These are phyloP conservation scores for Carcina quercana DNA, from an alignment of 2,888 invertebrate species.

Conservation along the genomic window DNA sequence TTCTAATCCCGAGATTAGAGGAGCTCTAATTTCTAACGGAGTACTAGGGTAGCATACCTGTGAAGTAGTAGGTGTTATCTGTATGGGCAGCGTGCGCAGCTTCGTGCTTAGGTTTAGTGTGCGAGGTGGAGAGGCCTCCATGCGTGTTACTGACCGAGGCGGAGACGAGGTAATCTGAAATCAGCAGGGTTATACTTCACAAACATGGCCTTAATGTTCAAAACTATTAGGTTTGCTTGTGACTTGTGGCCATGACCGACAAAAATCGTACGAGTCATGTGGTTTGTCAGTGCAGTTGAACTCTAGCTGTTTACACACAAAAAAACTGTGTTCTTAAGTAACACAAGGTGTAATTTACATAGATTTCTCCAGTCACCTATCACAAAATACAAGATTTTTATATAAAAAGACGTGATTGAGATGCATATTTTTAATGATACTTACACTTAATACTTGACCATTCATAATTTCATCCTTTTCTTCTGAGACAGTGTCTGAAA, in stretches of 20 bases:
- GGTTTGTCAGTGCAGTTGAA: no score
- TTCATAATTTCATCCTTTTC: slow-evolving; percentile 54
- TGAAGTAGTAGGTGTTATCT: slow-evolving; percentile 36
- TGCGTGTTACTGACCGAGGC: slow-evolving; percentile 36
- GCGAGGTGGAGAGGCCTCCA: slow-evolving; percentile 49
- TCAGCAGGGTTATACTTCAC: slow-evolving; percentile 6
- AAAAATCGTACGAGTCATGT: no score
- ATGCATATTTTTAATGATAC: no score
- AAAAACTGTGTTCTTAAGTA: no score
- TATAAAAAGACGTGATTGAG: no score
- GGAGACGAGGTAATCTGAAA: slow-evolving; percentile 58
- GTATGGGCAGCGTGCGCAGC: slow-evolving; percentile 45
- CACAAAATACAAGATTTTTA: no score
- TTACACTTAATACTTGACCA: slow-evolving; percentile 62
- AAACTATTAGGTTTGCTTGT: neutral
- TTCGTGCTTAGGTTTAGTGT: slow-evolving; percentile 62
- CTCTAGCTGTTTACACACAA: no score
- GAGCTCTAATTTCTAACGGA: slow-evolving; percentile 54
- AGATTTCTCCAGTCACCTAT: no score
- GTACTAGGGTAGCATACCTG: slow-evolving; percentile 63
- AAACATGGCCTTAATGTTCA: neutral
- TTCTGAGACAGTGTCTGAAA: slow-evolving; percentile 47
- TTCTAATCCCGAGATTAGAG: slow-evolving; percentile 51
- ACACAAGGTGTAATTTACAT: no score
- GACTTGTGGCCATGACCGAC: no score